Evolutionary conservation across 2,888 invertebrate species (phyloP).

Genomic region (Cryptocheilus praepositus): DNA sequence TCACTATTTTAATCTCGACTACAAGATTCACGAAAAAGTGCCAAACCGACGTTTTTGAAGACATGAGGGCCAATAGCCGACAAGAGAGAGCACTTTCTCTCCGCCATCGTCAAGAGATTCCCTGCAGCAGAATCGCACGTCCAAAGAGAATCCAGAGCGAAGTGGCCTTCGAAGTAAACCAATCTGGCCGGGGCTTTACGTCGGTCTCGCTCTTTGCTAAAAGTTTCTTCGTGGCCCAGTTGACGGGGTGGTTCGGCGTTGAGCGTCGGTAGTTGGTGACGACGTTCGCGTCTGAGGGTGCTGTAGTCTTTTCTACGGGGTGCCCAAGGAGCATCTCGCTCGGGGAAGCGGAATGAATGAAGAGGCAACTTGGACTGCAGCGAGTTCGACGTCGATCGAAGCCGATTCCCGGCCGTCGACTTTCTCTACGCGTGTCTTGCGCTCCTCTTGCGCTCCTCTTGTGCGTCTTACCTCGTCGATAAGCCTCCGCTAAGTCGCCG

Average conservation of each 20-base stretch:
- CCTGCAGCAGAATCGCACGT: conserved; percentile 30
- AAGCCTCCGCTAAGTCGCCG: background rate
- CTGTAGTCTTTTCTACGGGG: too few species aligned
- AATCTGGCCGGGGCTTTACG: conserved; percentile 58
- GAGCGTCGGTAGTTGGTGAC: conserved; percentile 10
- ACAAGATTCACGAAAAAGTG: too few species aligned
- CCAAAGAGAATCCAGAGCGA: conserved; percentile 50
- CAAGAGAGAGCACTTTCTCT: too few species aligned
- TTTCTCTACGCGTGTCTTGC: too few species aligned
- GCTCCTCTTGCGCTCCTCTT: background rate
- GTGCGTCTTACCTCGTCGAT: background rate
- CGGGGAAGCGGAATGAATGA: too few species aligned
- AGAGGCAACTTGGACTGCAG: too few species aligned
- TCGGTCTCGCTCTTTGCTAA: conserved; percentile 52
- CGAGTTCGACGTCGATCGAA: too few species aligned
- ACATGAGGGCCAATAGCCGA: too few species aligned
- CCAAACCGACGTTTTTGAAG: too few species aligned
- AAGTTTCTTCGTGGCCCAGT: conserved; percentile 41
- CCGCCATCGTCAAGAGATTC: conserved; percentile 32
- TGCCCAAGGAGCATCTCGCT: too few species aligned
- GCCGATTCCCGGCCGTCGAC: too few species aligned
- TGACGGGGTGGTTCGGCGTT: background rate
- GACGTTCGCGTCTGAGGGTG: conserved; percentile 13
- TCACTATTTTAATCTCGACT: too few species aligned
- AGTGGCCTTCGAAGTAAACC: conserved; percentile 55